phyloP scores from a whole-genome alignment of 2,797 vertebrate species.

The Clarias fuscus region DNA sequence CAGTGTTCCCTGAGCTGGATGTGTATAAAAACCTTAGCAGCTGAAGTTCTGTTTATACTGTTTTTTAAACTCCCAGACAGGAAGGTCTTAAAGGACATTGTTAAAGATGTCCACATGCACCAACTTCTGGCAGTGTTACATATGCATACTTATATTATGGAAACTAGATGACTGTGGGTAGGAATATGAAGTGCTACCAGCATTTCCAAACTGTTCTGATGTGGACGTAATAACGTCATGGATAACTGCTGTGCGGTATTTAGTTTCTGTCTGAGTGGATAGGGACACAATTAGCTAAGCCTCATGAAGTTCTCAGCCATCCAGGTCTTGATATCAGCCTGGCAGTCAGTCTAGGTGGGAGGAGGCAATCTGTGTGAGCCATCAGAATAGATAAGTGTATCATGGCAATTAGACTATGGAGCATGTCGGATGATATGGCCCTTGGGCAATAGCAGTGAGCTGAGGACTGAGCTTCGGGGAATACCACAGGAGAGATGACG shows the following conservation, averaged over 20 bases:
- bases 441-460: constrained; percentile 14
- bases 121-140: not conserved
- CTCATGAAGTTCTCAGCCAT: constrained; percentile 14
- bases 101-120: not conserved
- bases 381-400: constrained; percentile 33
- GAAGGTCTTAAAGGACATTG: not conserved
- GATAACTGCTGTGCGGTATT: constrained; percentile 5
- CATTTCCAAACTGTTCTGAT: not conserved
- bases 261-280: not conserved
- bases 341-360: constrained; percentile 1
- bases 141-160: not conserved
- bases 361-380: constrained; percentile 14
- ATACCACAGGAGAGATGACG: constrained; percentile 7
- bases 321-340: constrained; percentile 18
- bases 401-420: constrained; percentile 27
- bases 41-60: not conserved
- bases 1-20: not conserved
- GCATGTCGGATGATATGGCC: constrained; percentile 11
- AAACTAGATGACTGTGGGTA: not conserved
- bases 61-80: not conserved
- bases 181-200: not conserved
- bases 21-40: not conserved
- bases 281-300: constrained; percentile 30
- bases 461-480: not conserved
- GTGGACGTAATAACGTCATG: not conserved